phyloP scores from a whole-genome alignment of 2,113 vertebrate genomes.

The Argyrosomus japonicus region DNA sequence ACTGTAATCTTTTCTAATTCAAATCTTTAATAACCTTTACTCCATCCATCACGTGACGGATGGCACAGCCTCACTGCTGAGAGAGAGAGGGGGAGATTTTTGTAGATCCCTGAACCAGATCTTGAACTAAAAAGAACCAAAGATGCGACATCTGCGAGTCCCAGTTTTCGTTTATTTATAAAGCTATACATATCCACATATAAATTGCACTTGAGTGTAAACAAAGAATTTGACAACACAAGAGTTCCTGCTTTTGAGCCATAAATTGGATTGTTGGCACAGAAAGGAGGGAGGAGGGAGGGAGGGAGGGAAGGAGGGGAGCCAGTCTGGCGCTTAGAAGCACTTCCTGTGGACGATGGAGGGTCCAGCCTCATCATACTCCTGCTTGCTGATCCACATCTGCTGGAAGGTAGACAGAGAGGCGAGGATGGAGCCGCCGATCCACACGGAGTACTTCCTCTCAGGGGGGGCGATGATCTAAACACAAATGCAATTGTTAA shows the following conservation, averaged over 20 bases:
- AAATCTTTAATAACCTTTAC: slow-evolving; percentile 75
- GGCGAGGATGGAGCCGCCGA: slow-evolving; percentile 97
- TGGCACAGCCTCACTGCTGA: slow-evolving; percentile 27
- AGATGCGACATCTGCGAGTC: slow-evolving; percentile 73
- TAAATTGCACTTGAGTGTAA: slow-evolving; percentile 89
- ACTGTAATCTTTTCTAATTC: slow-evolving; percentile 76
- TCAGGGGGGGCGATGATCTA: slow-evolving; percentile 95
- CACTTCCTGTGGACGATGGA: slow-evolving; percentile 97
- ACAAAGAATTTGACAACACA: slow-evolving; percentile 88
- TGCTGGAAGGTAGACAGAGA: slow-evolving; percentile 98
- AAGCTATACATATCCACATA: slow-evolving; percentile 93
- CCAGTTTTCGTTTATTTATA: slow-evolving; percentile 90
- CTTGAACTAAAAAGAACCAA: not conserved
- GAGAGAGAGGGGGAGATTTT: not conserved
- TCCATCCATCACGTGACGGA: slow-evolving; percentile 53
- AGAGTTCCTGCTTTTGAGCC: slow-evolving; percentile 73
- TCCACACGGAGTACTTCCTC: slow-evolving; percentile 98
- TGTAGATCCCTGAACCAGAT: not conserved
- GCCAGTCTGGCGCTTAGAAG: slow-evolving; percentile 84
- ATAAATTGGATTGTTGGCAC: slow-evolving; percentile 79
- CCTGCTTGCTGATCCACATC: slow-evolving; percentile 98
- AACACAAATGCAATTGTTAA: slow-evolving; percentile 16
- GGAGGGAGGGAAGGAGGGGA: not conserved
- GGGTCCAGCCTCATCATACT: slow-evolving; percentile 93
- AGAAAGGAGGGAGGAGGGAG: slow-evolving; percentile 51